Percentiles rank a stretch among this genome's conserved stretches.
phyloP scores from a whole-genome alignment of 1,140 invertebrate species.

The Caenorhabditis inopinata region DNA sequence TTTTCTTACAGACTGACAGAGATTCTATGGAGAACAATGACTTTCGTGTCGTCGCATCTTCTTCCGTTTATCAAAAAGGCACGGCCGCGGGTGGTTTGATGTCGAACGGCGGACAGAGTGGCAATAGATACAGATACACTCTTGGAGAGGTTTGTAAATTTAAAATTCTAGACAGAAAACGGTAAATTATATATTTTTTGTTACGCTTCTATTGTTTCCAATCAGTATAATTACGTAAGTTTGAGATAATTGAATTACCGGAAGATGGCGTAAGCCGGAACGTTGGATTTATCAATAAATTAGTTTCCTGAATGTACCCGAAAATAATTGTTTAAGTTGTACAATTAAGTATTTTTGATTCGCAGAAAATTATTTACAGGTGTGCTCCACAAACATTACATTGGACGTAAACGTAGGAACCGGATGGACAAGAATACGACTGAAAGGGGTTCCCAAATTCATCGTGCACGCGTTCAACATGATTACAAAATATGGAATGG shows the following conservation, averaged over 20 bases:
- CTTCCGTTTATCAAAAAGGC: neutral
- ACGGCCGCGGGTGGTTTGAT: no score
- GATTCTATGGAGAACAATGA: neutral
- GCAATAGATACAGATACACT: neutral
- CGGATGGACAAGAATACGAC: constrained; percentile 10
- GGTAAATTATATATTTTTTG: no score
- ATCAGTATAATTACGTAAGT: no score
- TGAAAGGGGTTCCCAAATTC: constrained; percentile 25
- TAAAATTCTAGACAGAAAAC: no score
- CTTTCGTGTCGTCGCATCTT: constrained; percentile 8
- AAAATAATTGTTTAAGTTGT: no score
- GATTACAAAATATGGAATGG: constrained; percentile 23
- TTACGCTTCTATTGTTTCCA: no score
- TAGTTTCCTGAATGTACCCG: no score
- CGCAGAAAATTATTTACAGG: no score
- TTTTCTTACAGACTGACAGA: neutral
- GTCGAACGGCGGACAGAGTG: neutral
- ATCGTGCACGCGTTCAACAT: constrained; percentile 36
- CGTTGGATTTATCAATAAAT: no score
- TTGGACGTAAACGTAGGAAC: constrained; percentile 16
- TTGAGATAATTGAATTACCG: no score
- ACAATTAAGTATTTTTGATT: no score
- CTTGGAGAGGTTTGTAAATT: neutral
- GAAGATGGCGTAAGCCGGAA: no score
- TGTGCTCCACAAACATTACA: neutral